A percentile compares a stretch with the other conserved stretches of the same genome.
Conservation (phyloP, 2,113 vertebrate species). For the Cricetomys ansorgei region DNA sequence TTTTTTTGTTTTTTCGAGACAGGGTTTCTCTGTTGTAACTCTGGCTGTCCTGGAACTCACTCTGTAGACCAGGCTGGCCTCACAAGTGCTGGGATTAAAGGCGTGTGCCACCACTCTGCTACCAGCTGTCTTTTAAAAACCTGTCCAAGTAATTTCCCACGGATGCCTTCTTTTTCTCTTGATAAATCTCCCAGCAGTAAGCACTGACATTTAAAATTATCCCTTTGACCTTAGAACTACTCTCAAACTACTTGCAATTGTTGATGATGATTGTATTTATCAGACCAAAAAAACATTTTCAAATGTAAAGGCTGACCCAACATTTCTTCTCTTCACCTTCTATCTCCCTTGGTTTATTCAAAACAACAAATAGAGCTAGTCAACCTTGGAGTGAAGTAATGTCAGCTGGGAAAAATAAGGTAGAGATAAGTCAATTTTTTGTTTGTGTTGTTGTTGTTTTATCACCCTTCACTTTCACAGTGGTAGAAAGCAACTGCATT, state of each 20-base stretch:
- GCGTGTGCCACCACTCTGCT: no score
- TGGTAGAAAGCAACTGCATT: not conserved
- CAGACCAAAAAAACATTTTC: constrained; percentile 43
- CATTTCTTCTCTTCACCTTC: constrained; percentile 28
- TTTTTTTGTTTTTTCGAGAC: no score
- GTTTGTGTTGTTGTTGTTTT: not conserved
- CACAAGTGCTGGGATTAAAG: no score
- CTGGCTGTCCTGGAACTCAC: no score
- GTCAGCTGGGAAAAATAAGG: constrained; percentile 35
- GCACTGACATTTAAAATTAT: constrained; percentile 70
- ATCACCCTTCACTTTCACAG: not conserved
- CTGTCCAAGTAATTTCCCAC: constrained; percentile 44
- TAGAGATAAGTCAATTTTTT: constrained; percentile 2
- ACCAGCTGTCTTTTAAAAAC: constrained; percentile 57
- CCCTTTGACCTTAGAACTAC: constrained; percentile 61
- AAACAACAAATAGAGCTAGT: constrained; percentile 45
- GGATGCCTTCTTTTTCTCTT: constrained; percentile 44
- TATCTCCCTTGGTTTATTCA: constrained; percentile 43
- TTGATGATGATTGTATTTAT: constrained; percentile 58
- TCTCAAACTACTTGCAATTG: constrained; percentile 57
- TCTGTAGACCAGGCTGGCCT: no score
- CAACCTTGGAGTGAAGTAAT: constrained; percentile 44
- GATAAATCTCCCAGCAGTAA: constrained; percentile 61
- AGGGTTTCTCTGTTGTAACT: no score
- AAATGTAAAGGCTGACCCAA: constrained; percentile 18